Evolutionary conservation across 2,797 vertebrate species (phyloP).

Genomic region (Xyrichtys novacula): DNA sequence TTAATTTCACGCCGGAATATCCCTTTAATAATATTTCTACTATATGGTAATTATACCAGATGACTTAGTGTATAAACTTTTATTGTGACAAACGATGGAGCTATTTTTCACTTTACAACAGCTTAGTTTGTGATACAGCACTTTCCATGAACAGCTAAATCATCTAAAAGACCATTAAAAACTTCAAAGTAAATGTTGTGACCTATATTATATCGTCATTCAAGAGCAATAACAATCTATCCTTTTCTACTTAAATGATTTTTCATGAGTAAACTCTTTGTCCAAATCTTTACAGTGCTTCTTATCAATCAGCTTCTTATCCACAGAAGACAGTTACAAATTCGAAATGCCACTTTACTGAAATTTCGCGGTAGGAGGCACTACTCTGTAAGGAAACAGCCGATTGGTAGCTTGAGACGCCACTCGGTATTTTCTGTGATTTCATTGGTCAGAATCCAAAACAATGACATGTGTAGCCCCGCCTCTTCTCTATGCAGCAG

Average conservation of each 20-base stretch:
- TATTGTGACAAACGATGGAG: too few species aligned
- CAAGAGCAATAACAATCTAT: slow-evolving; percentile 5
- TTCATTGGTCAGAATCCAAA: slow-evolving; percentile 62
- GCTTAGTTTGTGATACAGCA: too few species aligned
- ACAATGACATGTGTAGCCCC: neutral
- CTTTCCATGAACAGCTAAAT: too few species aligned
- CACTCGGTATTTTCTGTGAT: slow-evolving; percentile 10
- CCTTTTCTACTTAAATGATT: neutral
- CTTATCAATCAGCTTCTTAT: slow-evolving; percentile 65
- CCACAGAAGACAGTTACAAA: slow-evolving; percentile 67
- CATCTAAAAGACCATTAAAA: too few species aligned
- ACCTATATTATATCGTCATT: too few species aligned
- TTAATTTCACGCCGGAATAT: too few species aligned
- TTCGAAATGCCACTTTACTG: slow-evolving; percentile 59
- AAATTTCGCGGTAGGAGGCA: neutral
- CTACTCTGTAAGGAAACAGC: accelerated
- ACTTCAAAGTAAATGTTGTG: neutral
- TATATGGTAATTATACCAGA: too few species aligned
- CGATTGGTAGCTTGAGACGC: slow-evolving; percentile 57
- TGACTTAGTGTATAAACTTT: too few species aligned
- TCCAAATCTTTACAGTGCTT: slow-evolving; percentile 29
- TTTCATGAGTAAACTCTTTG: slow-evolving; percentile 15
- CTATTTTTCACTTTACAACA: too few species aligned
- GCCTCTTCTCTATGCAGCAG: neutral
- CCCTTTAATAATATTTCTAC: too few species aligned